Evolutionary conservation across 2,797 vertebrate species (phyloP).

Genomic region (Rhinoraja longicauda): DNA sequence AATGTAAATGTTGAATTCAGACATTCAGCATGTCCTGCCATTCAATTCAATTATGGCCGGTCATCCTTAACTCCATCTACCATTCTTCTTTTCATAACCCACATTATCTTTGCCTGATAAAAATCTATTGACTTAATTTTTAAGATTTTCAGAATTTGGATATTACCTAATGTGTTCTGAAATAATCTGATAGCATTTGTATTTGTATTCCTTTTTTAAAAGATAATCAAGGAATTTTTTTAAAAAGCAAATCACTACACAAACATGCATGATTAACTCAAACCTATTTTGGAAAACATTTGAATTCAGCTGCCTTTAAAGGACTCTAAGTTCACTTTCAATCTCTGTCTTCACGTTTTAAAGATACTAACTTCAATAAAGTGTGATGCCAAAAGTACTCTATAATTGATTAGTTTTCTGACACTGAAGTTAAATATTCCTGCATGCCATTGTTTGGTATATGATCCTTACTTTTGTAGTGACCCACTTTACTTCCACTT

Average conservation of each 20-base stretch:
- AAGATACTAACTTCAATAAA: neutral
- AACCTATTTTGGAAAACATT: neutral
- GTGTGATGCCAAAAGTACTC: neutral
- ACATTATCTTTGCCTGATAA: neutral
- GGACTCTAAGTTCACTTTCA: neutral
- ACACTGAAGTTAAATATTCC: neutral
- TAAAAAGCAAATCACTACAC: neutral
- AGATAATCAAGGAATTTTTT: neutral
- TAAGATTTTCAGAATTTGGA: neutral
- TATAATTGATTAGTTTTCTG: neutral
- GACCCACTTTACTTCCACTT: slow-evolving; percentile 2
- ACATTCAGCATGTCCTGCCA: neutral
- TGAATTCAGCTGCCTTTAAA: slow-evolving; percentile 7
- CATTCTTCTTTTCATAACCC: neutral
- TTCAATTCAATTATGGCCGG: neutral
- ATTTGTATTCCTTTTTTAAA: neutral
- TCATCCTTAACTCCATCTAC: neutral
- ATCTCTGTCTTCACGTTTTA: neutral
- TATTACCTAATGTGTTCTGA: neutral
- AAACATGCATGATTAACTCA: neutral
- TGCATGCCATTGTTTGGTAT: neutral
- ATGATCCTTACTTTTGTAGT: neutral
- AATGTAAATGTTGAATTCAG: neutral
- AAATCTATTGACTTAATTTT: neutral
- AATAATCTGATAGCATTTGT: neutral